Evolutionary conservation across 1,140 invertebrate species (phyloP).

Genomic region (Drosophila teissieri): DNA sequence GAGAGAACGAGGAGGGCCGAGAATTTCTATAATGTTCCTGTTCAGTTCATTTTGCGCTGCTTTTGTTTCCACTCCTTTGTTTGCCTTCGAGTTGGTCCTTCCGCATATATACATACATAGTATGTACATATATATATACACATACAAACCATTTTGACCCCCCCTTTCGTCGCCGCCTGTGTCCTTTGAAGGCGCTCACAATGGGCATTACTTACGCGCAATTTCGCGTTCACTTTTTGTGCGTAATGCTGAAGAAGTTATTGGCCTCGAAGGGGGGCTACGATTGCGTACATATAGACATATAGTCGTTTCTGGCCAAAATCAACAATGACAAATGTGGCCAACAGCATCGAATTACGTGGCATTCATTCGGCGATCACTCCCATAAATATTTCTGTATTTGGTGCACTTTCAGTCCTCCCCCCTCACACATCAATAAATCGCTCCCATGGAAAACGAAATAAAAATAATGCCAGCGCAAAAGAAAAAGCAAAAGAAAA

Average conservation of each 20-base stretch:
- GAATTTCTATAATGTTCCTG: conserved; percentile 50
- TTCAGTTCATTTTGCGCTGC: conserved; percentile 55
- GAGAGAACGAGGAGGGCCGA: conserved; percentile 6
- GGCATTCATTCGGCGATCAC: conserved; percentile 68
- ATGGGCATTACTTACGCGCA: conserved; percentile 76
- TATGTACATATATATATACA: neutral
- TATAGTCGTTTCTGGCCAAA: conserved; percentile 65
- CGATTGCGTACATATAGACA: conserved; percentile 35
- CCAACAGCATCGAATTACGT: conserved; percentile 68
- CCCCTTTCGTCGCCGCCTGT: conserved; percentile 3
- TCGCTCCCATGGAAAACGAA: conserved; percentile 54
- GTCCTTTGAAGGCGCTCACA: conserved; percentile 33
- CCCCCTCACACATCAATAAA: conserved; percentile 59
- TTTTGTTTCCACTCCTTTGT: conserved; percentile 58
- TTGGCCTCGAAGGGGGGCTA: conserved; percentile 44
- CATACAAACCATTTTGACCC: neutral
- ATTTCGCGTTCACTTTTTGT: conserved; percentile 74
- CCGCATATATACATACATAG: neutral
- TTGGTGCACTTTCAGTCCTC: conserved; percentile 14
- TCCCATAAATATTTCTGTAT: conserved; percentile 68
- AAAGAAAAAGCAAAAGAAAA: conserved; percentile 30
- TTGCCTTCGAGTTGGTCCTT: conserved; percentile 34
- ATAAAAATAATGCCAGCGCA: conserved; percentile 54
- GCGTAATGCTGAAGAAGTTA: conserved; percentile 59
- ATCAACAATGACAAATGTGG: conserved; percentile 74